Conservation (phyloP, 2,888 invertebrate genomes). For the Leucophenga maculata region DNA sequence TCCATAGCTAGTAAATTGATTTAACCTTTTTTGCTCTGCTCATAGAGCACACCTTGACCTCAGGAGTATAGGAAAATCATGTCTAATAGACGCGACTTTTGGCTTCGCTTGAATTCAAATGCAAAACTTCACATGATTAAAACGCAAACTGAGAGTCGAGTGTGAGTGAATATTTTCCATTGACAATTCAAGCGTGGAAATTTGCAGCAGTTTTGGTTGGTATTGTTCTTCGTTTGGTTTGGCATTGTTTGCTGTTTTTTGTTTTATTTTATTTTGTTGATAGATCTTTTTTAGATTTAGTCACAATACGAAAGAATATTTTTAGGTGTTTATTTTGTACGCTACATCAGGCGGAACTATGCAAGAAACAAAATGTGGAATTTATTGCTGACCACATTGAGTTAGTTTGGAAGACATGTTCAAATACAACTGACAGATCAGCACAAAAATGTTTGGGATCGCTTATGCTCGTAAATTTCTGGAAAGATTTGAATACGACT, state of each 20-base stretch:
- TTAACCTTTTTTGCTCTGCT: too few species aligned
- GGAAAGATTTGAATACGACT: too few species aligned
- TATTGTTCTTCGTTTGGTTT: neutral
- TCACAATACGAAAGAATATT: too few species aligned
- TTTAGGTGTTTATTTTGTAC: neutral
- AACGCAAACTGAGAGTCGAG: conserved; percentile 8
- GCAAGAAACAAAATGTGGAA: too few species aligned
- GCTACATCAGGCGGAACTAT: neutral
- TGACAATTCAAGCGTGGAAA: conserved; percentile 28
- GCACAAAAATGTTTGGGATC: too few species aligned
- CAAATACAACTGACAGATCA: too few species aligned
- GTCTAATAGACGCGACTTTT: neutral
- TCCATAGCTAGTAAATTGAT: too few species aligned
- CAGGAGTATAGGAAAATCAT: conserved; percentile 20
- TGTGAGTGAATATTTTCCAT: conserved; percentile 18
- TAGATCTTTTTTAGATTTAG: too few species aligned
- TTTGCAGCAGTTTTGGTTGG: conserved; percentile 12
- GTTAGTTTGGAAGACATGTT: too few species aligned
- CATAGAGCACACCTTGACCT: neutral
- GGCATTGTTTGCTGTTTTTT: neutral
- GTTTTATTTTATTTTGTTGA: neutral
- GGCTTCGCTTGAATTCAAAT: neutral
- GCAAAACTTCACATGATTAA: conserved; percentile 22
- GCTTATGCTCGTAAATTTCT: too few species aligned
- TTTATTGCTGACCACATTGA: neutral